Conservation (phyloP, 2,888 invertebrate species). For the Acleris sparsana region DNA sequence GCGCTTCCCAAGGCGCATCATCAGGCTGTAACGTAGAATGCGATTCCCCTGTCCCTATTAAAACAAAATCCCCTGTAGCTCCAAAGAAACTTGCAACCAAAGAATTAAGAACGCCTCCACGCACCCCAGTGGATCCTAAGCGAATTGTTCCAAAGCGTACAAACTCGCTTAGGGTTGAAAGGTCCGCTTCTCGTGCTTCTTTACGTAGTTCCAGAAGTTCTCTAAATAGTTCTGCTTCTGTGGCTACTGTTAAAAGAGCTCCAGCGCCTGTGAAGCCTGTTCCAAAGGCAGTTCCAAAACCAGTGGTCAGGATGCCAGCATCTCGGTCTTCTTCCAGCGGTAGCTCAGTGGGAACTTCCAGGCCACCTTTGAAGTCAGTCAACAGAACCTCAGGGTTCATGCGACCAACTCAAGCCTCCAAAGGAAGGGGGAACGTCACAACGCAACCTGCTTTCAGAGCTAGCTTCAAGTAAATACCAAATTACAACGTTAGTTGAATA, state of each 20-base stretch:
- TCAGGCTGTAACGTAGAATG: constrained; percentile 88
- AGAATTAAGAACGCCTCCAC: constrained; percentile 71
- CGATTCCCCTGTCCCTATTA: constrained; percentile 80
- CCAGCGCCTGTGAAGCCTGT: constrained; percentile 74
- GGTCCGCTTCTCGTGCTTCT: constrained; percentile 91
- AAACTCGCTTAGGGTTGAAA: constrained; percentile 85
- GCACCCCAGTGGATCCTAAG: constrained; percentile 65
- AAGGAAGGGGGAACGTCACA: constrained; percentile 84
- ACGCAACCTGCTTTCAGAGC: constrained; percentile 61
- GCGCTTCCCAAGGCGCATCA: constrained; percentile 92
- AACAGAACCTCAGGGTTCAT: constrained; percentile 87
- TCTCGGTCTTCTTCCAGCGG: constrained; percentile 77
- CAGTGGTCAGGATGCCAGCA: constrained; percentile 69
- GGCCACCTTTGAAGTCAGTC: constrained; percentile 68
- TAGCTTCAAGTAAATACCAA: constrained; percentile 59
- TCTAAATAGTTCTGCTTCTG: constrained; percentile 91
- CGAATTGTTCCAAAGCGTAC: constrained; percentile 63
- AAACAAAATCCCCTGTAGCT: constrained; percentile 62
- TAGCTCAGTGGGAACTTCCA: constrained; percentile 77
- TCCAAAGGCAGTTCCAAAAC: constrained; percentile 80
- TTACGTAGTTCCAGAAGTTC: constrained; percentile 92
- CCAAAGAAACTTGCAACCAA: constrained; percentile 82
- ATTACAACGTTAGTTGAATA: constrained; percentile 32
- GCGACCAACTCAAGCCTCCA: constrained; percentile 93
- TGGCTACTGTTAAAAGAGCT: constrained; percentile 90